A percentile compares a stretch with the other conserved stretches of the same genome.
phyloP scores from a whole-genome alignment of 2,113 vertebrate species.

The Neoarius graeffei region DNA sequence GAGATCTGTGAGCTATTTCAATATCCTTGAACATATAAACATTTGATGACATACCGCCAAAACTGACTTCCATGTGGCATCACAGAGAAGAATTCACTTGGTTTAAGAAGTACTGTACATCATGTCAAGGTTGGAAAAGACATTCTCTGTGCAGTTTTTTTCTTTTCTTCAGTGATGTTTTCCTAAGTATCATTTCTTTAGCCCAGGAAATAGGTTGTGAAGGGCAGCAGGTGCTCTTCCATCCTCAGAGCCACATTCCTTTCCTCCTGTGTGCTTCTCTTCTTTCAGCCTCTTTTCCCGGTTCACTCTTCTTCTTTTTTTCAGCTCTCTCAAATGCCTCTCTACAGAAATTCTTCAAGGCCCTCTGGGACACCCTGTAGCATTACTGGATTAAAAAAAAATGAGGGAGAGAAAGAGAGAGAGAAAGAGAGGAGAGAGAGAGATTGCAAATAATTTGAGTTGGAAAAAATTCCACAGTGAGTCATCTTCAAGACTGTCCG shows the following conservation, averaged over 20 bases:
- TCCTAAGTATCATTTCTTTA: constrained; percentile 52
- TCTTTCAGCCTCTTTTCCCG: constrained; percentile 34
- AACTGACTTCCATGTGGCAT: not conserved
- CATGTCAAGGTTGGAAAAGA: not conserved
- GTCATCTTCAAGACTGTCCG: constrained; percentile 43
- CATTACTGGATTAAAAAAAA: constrained; percentile 17
- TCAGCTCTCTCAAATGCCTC: constrained; percentile 30
- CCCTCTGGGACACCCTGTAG: constrained; percentile 24
- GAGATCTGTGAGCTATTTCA: constrained; percentile 1
- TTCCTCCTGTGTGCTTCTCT: constrained; percentile 36
- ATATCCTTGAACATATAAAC: constrained; percentile 11
- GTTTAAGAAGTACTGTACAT: not conserved
- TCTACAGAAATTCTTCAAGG: constrained; percentile 23
- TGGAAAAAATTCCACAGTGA: constrained; percentile 37
- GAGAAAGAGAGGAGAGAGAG: constrained; percentile 23
- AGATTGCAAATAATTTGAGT: constrained; percentile 46
- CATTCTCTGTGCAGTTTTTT: not conserved
- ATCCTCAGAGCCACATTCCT: constrained; percentile 63
- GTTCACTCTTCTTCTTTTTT: constrained; percentile 32
- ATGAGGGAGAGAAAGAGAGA: not conserved
- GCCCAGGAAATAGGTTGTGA: constrained; percentile 55
- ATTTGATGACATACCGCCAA: not conserved
- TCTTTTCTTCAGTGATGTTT: constrained; percentile 5
- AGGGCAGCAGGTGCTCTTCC: constrained; percentile 70
- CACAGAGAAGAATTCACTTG: constrained; percentile 3